Evolutionary conservation across 2,888 invertebrate genomes (phyloP).

Genomic region (Drepana falcataria): DNA sequence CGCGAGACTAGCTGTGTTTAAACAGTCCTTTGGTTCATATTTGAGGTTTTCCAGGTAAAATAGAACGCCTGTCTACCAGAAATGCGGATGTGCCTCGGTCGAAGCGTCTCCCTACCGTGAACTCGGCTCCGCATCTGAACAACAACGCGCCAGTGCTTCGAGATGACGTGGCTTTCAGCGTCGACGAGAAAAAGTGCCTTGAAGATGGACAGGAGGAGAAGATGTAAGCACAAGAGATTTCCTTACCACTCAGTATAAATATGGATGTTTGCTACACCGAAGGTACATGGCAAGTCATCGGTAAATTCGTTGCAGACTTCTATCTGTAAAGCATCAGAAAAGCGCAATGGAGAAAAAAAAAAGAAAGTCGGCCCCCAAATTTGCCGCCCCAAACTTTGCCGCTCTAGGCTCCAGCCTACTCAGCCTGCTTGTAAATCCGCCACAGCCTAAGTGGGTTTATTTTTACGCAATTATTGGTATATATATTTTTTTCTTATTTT

Average conservation of each 20-base stretch:
- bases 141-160: constrained; percentile 35
- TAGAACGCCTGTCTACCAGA: constrained; percentile 24
- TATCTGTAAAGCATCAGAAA: no score
- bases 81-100: constrained; percentile 29
- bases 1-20: no score
- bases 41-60: constrained; percentile 27
- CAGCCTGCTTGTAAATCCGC: no score
- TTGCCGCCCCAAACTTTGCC: no score
- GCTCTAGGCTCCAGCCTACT: no score
- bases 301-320: no score
- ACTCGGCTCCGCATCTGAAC: constrained; percentile 63
- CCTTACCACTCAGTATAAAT: background rate
- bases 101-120: constrained; percentile 56
- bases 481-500: constrained; percentile 8
- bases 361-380: no score
- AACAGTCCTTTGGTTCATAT: no score
- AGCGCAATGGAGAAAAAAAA: no score
- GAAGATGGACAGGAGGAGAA: constrained; percentile 21
- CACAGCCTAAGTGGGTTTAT: no score
- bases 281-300: no score
- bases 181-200: constrained; percentile 14
- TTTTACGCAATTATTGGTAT: background rate
- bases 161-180: constrained; percentile 21
- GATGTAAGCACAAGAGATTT: constrained; percentile 21
- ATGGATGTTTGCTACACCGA: no score